A percentile compares a stretch with the other conserved stretches of the same genome.
phyloP scores from a whole-genome alignment of 2,113 vertebrate species.

The Scophthalmus maximus region DNA sequence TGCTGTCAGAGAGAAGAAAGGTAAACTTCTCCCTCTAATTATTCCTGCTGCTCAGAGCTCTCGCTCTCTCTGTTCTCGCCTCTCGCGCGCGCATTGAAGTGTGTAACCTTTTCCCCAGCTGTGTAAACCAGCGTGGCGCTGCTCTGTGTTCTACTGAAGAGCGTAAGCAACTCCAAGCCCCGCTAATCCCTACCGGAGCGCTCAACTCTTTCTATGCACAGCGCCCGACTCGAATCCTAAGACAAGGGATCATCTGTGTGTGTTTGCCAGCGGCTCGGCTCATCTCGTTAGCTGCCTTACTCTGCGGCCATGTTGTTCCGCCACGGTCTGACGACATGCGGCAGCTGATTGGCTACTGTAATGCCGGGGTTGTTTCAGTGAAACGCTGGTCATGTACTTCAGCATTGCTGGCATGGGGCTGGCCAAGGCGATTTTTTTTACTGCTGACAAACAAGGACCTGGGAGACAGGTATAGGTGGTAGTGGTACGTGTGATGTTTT shows the following conservation, averaged over 20 bases:
- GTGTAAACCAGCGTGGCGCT: constrained; percentile 66
- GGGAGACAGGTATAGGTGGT: background rate
- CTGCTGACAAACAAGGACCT: background rate
- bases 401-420: background rate
- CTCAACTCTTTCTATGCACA: constrained; percentile 55
- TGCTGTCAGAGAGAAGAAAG: constrained; percentile 31
- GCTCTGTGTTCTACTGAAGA: constrained; percentile 67
- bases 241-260: constrained; percentile 63
- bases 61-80: constrained; percentile 57
- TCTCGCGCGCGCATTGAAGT: constrained; percentile 55
- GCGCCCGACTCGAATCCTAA: constrained; percentile 55
- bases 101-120: constrained; percentile 69
- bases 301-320: constrained; percentile 55
- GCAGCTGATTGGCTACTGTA: constrained; percentile 7
- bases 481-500: background rate
- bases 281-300: constrained; percentile 68
- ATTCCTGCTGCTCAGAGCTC: constrained; percentile 45
- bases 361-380: background rate
- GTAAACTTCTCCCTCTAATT: constrained; percentile 55
- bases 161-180: constrained; percentile 67
- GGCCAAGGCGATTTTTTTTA: background rate
- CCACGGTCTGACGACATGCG: constrained; percentile 36
- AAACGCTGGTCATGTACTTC: background rate
- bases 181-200: constrained; percentile 70
- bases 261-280: constrained; percentile 60